Base-by-base conservation (phyloP, 2,113 vertebrate species). In the Neopipo cinnamomea region DNA sequence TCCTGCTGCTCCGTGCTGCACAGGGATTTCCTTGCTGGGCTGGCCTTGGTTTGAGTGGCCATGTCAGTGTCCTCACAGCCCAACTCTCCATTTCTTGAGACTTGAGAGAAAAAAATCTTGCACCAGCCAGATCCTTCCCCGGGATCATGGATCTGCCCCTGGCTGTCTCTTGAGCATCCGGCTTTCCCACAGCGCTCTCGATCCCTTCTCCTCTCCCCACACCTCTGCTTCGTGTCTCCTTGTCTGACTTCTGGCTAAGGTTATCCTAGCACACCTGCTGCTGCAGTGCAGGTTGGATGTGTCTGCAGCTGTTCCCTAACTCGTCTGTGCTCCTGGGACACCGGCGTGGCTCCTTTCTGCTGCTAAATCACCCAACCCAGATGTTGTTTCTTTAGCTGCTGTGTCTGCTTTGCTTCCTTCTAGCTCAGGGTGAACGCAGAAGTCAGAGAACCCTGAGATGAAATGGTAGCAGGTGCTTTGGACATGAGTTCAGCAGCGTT, bases 321-420 rank as follows among this genome's bases (percentile, higher is more conserved):
- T 0, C 31, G n/a, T 35, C 78, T 2, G 0, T 20, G 1, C 2
- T 6, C 24, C 28, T 70, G 59, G 42, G 37, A 50, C 56, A 20
- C 30, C 7, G 12, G 16, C 22, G 31, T 3, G 0, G 22, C 5
- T 55, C 41, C 73, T 52, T n/a, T 22, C 58, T 41, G 6, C 63
- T 44, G n/a, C 74, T 25, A 13, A 53, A n/a, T 66, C 71, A 23
- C 18, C 2, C 10, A 20, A 22, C 14, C 31, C 70, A 59, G 39
- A 13, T 12, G 3, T 5, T 19, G 23, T 6, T 66, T 66, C 24
- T 63, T 56, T 18, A 68, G 65, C 68, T 72, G 65, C 83, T 52
- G 16, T 35, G 27, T 33, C 74, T 63, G 75, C 42, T 95, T 33
- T 82, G 33, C 92, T 85, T 79, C 76, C 66, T 53, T 8, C 52